A percentile compares a stretch with the other conserved stretches of the same genome.
phyloP scores from a whole-genome alignment of 2,113 vertebrate genomes.

The Caranx melampygus region DNA sequence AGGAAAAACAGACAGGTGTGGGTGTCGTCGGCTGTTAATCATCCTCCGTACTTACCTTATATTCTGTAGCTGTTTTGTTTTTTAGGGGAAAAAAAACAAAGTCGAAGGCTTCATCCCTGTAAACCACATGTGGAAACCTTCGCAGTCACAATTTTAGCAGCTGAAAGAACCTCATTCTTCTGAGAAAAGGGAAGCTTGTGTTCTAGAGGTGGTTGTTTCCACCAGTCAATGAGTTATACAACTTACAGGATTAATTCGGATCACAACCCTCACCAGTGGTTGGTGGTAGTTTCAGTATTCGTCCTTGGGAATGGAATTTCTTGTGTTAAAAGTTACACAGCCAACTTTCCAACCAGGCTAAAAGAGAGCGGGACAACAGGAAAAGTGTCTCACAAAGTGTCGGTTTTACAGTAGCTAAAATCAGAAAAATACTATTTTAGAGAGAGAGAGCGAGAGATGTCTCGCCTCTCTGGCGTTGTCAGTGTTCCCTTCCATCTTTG shows the following conservation, averaged over 20 bases:
- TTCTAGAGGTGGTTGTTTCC: neutral
- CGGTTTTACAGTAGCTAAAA: neutral
- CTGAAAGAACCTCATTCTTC: neutral
- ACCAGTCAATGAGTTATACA: neutral
- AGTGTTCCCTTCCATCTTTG: neutral
- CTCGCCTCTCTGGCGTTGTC: neutral
- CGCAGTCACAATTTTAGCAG: neutral
- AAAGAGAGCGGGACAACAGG: neutral
- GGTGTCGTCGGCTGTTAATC: too few relatives aligned
- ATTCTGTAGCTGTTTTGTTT: neutral
- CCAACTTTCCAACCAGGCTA: neutral
- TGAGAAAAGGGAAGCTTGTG: neutral
- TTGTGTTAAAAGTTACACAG: slow-evolving; percentile 2
- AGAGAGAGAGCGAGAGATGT: neutral
- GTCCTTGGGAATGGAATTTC: neutral
- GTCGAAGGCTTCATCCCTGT: too few relatives aligned
- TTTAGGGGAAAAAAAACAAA: too few relatives aligned
- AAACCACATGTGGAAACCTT: neutral
- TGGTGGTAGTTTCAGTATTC: neutral
- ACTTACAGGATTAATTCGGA: neutral
- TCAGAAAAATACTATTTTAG: neutral
- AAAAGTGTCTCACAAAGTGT: neutral
- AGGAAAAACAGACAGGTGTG: slow-evolving; percentile 56
- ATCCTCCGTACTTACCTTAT: neutral
- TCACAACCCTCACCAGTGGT: neutral